phyloP scores from a whole-genome alignment of 2,113 vertebrate genomes.

The Alethe diademata region DNA sequence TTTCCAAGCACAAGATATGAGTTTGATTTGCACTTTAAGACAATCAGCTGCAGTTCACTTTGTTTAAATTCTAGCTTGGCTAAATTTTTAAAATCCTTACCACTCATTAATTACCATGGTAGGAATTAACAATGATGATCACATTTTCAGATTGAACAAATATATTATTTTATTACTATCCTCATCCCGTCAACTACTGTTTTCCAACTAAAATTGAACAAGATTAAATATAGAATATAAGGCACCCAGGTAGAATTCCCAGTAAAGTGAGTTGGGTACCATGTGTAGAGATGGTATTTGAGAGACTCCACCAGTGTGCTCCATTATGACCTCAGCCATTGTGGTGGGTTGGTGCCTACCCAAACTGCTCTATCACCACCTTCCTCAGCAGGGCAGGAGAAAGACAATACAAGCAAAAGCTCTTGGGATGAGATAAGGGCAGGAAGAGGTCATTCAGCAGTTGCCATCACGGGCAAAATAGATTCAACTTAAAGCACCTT shows the following conservation, averaged over 20 bases:
- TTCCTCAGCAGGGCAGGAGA: neutral
- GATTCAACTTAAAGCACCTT: neutral
- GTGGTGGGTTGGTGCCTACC: neutral
- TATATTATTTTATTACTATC: neutral
- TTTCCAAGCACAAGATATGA: neutral
- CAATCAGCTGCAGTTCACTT: neutral
- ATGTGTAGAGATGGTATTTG: neutral
- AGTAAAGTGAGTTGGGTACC: neutral
- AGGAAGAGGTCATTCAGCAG: neutral
- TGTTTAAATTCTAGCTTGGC: neutral
- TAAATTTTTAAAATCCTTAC: neutral
- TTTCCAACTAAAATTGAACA: neutral
- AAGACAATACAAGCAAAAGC: neutral
- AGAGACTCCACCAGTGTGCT: neutral
- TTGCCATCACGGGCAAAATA: neutral
- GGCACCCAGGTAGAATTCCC: neutral
- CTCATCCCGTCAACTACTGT: neutral
- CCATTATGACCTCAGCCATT: neutral
- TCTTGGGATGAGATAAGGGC: accelerated
- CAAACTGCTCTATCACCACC: neutral
- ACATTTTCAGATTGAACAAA: neutral
- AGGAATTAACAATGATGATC: neutral
- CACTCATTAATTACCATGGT: neutral
- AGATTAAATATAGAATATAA: neutral
- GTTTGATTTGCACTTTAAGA: neutral